Base-by-base conservation (phyloP, 2,113 vertebrate genomes). In the Prionailurus viverrinus region DNA sequence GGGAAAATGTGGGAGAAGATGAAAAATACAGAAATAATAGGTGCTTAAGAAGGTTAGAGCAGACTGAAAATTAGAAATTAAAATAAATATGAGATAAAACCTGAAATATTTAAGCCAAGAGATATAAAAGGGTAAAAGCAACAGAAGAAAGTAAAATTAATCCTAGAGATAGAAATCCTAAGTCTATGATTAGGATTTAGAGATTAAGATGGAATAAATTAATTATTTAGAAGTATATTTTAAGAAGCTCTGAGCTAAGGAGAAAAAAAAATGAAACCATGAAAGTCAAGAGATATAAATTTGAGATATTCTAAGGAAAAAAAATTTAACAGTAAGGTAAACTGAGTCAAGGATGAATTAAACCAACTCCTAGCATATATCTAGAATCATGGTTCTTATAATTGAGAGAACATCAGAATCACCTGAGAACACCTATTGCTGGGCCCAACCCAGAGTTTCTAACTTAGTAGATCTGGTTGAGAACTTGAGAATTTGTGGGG, bases 61-160 rank as follows among this genome's bases (percentile, higher is more conserved):
- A 87, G 58, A 71, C 27, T 45, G 19, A 96, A 98, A 92, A 88
- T n/a, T 16, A 97, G 96, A 97, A 97, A 93, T 86, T 97, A 95
- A 98, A 97, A 96, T 92, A 53, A 88, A 61, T 29, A 61, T 90
- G 36, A 95, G 82, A 85, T 89, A 94, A 91, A 68, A 80, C 29
- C 61, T 95, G 55, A 89, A 84, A 88, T 97, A 96, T 78, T 79
- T 76, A 97, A 95, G 76, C 69, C 41, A 80, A 94, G 19, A 63
- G 9, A 69, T 39, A 83, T 89, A 86, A 91, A 97, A 85, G 1
- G 19, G 48, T 89, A 73, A 87, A 95, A 63, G 89, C 45, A 88
- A 97, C 36, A 66, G 81, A 1, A 4, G 31, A 41, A 91, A 92
- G 45, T 58, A 69, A 94, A 92, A 89, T 95, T 82, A 94, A 95